A percentile compares a stretch with the other conserved stretches of the same genome.
These are phyloP conservation scores for Rhombomys opimus DNA, from an alignment of 2,113 vertebrate species.

Conservation along the genomic window DNA sequence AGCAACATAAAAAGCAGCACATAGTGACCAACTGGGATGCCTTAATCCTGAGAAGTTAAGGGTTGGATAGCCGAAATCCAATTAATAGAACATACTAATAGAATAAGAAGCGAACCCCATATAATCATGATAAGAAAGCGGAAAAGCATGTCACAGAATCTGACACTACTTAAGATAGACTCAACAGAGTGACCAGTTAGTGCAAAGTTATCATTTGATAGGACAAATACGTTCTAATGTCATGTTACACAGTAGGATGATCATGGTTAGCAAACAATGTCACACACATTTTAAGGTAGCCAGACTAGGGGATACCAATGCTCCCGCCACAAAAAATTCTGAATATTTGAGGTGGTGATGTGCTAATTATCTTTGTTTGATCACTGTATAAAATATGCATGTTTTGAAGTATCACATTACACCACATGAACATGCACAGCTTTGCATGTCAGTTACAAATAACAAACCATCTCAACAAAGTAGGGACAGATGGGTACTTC, in stretches of 20 bases:
- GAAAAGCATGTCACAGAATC: conserved; percentile 18
- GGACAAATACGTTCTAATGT: not conserved
- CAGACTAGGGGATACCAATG: not conserved
- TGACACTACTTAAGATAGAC: not conserved
- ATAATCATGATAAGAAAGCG: not conserved
- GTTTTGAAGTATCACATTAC: not conserved
- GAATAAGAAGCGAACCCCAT: not conserved
- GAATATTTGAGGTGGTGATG: not conserved
- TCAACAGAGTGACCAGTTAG: not conserved
- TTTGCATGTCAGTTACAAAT: not conserved
- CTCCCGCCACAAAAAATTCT: not conserved
- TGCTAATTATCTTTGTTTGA: not conserved
- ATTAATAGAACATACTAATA: not conserved
- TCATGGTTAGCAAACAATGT: not conserved
- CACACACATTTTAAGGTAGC: not conserved
- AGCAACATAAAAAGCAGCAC: not conserved
- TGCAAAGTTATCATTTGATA: not conserved
- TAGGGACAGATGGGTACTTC: conserved; percentile 25
- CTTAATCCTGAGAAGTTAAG: conserved; percentile 39
- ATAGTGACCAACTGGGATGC: not conserved
- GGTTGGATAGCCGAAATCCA: conserved; percentile 47
- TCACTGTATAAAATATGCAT: not conserved
- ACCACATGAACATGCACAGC: not conserved
- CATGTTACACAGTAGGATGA: not conserved
- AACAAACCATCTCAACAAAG: not conserved